Conservation (phyloP, 2,797 vertebrate genomes). For the Argentina silus region DNA sequence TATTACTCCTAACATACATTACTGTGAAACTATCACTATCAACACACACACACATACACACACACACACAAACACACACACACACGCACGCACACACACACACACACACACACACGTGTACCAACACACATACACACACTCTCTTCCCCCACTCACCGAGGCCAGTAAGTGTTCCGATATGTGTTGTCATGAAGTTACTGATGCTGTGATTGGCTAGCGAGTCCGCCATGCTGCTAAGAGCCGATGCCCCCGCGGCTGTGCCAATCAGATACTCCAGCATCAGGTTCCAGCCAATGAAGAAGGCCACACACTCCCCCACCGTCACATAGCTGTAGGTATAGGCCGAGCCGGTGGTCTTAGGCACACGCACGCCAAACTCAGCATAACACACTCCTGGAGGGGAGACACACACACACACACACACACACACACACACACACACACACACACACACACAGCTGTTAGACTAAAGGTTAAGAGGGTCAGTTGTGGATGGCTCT, state of each 20-base stretch:
- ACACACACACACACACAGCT: neutral
- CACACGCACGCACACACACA: neutral
- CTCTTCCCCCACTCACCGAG: conserved; percentile 80
- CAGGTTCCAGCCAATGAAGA: conserved; percentile 98
- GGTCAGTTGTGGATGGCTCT: too few relatives aligned
- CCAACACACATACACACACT: neutral
- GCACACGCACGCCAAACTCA: conserved; percentile 95
- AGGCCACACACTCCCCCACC: conserved; percentile 95
- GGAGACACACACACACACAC: conserved; percentile 5
- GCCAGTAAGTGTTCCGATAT: conserved; percentile 88
- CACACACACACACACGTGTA: neutral
- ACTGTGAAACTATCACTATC: too few relatives aligned
- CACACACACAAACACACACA: neutral
- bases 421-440: neutral
- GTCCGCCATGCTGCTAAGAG: conserved; percentile 98
- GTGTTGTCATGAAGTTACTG: conserved; percentile 90
- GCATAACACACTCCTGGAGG: conserved; percentile 93
- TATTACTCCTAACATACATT: too few relatives aligned
- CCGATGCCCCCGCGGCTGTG: conserved; percentile 93
- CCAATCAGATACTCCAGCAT: conserved; percentile 98
- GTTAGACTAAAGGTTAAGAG: too few relatives aligned
- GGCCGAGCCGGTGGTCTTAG: conserved; percentile 96
- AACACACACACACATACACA: neutral
- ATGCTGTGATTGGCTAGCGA: conserved; percentile 96
- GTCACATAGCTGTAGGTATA: conserved; percentile 99